phyloP scores from a whole-genome alignment of 2,113 vertebrate genomes.

The Podarcis cretensis region DNA sequence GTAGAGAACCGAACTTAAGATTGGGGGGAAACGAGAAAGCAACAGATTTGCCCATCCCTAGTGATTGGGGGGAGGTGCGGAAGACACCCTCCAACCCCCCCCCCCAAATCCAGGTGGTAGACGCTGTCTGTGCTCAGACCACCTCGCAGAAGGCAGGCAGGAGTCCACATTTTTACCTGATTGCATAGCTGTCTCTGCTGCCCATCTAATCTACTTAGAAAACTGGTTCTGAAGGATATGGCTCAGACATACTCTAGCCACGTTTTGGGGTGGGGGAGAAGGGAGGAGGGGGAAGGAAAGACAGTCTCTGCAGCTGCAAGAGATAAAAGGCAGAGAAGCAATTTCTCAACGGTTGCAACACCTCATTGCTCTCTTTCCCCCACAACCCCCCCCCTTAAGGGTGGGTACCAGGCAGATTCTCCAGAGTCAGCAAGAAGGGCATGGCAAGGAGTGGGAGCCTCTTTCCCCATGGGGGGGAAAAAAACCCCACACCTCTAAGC shows the following conservation, averaged over 20 bases:
- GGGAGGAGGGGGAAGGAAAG: background rate
- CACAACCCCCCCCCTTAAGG: slow-evolving; percentile 47
- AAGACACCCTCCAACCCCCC: background rate
- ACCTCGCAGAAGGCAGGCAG: slow-evolving; percentile 55
- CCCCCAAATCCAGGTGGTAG: slow-evolving; percentile 49
- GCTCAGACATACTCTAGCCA: slow-evolving; percentile 67
- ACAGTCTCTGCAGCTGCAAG: slow-evolving; percentile 68
- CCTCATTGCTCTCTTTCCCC: background rate
- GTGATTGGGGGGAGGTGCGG: background rate
- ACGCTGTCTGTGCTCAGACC: slow-evolving; percentile 48
- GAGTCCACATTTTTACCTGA: slow-evolving; percentile 72
- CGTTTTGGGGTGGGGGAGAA: background rate
- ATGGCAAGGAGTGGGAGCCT: slow-evolving; percentile 55
- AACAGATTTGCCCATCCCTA: background rate
- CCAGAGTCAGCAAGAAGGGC: slow-evolving; percentile 61
- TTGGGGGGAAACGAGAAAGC: background rate
- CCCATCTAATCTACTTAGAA: slow-evolving; percentile 75
- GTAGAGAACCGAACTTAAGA: no score
- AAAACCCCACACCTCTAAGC: slow-evolving; percentile 36
- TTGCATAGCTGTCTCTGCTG: slow-evolving; percentile 75
- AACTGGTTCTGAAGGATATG: slow-evolving; percentile 76
- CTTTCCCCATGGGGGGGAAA: slow-evolving; percentile 13
- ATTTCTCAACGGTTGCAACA: slow-evolving; percentile 75
- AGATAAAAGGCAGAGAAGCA: slow-evolving; percentile 71
- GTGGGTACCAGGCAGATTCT: slow-evolving; percentile 68